Evolutionary conservation across 2,113 vertebrate genomes (phyloP).

Genomic region (Megatriorchis doriae): DNA sequence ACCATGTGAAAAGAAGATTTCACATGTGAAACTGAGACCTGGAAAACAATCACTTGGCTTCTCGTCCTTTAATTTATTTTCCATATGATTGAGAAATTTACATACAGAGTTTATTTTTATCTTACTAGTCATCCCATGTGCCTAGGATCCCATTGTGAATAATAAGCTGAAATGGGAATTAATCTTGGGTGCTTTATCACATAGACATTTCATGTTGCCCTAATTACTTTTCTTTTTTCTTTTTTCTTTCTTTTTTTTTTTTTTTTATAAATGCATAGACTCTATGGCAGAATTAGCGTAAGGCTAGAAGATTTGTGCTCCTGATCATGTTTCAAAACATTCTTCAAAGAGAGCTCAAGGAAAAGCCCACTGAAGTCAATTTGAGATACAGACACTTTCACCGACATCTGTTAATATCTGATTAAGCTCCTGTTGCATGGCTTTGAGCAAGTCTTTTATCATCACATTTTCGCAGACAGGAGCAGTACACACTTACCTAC

Average conservation of each 20-base stretch:
- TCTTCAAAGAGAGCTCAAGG: background rate
- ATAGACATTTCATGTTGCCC: background rate
- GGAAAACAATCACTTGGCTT: constrained; percentile 44
- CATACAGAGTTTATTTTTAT: constrained; percentile 3
- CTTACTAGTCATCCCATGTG: background rate
- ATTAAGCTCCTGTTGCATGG: background rate
- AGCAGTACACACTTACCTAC: background rate
- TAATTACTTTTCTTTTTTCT: background rate
- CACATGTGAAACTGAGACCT: constrained; percentile 29
- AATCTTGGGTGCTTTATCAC: background rate
- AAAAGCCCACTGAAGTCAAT: background rate
- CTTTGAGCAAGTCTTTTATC: background rate
- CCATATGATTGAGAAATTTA: constrained; percentile 20
- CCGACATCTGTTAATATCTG: background rate
- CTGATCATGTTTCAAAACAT: background rate
- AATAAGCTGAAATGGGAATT: background rate
- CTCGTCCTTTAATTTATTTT: constrained; percentile 25
- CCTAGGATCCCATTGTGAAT: background rate
- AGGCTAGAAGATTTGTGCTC: background rate
- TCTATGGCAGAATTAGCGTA: background rate
- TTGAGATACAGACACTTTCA: background rate
- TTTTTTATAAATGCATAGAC: background rate
- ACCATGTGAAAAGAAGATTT: constrained; percentile 56
- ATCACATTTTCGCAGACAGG: background rate
- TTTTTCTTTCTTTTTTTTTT: background rate